Evolutionary conservation across 2,113 vertebrate species (phyloP).

Genomic region (Eretmodus cyanostictus): DNA sequence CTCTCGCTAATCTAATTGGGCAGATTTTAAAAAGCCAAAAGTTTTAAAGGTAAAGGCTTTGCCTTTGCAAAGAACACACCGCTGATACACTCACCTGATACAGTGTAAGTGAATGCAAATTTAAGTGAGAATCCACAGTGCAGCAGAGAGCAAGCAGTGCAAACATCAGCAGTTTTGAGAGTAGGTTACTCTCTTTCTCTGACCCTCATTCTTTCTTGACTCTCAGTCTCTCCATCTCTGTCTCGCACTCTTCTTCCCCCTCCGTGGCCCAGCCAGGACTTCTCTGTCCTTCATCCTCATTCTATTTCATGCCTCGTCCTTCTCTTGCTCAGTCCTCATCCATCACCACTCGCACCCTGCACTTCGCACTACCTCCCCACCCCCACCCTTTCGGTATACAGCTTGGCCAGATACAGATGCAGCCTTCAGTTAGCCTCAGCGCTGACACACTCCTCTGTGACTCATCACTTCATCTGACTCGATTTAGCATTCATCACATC

Average conservation of each 20-base stretch:
- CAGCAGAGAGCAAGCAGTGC: constrained; percentile 9
- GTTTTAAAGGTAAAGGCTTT: background rate
- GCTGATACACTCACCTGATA: constrained; percentile 27
- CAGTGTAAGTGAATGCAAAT: constrained; percentile 54
- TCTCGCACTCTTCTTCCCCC: constrained; percentile 43
- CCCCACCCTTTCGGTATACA: background rate
- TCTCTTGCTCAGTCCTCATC: constrained; percentile 58
- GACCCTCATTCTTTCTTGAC: constrained; percentile 60
- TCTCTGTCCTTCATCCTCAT: constrained; percentile 68
- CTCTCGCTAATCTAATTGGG: background rate
- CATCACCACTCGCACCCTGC: constrained; percentile 48
- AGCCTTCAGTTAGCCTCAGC: constrained; percentile 10
- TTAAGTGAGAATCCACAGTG: constrained; percentile 10
- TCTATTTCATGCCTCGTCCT: constrained; percentile 71
- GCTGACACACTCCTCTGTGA: constrained; percentile 53
- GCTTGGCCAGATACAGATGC: constrained; percentile 32
- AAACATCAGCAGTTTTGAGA: constrained; percentile 64
- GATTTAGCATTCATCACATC: constrained; percentile 41
- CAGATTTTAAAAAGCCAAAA: background rate
- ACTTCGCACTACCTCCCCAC: background rate
- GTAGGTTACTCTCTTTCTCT: constrained; percentile 53
- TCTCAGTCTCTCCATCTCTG: constrained; percentile 64
- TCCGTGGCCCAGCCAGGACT: constrained; percentile 32
- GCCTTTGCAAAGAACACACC: background rate
- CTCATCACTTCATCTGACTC: constrained; percentile 56